A percentile compares a stretch with the other conserved stretches of the same genome.
These are phyloP conservation scores for Mimumesa dahlbomi DNA, from an alignment of 2,888 invertebrate species.

Conservation along the genomic window DNA sequence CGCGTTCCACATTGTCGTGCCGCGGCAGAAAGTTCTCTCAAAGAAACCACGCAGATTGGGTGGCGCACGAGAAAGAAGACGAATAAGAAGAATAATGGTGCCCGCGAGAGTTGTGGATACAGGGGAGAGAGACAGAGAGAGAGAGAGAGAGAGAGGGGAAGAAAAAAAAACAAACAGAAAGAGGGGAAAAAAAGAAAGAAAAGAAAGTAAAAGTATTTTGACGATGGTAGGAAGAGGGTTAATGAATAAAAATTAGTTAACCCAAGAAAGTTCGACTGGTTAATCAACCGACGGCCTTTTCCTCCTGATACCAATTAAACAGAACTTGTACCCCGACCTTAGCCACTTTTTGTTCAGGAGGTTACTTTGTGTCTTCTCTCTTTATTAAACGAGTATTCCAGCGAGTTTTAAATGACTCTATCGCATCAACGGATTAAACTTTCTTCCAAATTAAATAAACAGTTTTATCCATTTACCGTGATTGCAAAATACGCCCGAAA, in stretches of 20 bases:
- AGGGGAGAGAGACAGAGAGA: no score
- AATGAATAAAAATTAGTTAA: constrained; percentile 34
- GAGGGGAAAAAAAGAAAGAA: neutral
- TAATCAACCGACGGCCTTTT: constrained; percentile 16
- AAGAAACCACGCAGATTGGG: constrained; percentile 6
- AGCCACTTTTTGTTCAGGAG: neutral
- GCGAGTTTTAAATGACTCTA: neutral
- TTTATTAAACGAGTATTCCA: neutral
- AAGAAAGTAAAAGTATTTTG: neutral
- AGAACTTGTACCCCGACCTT: neutral
- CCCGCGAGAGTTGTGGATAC: no score
- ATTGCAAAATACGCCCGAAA: neutral
- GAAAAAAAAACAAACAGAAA: constrained; percentile 7
- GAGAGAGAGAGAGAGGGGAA: no score
- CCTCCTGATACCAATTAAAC: constrained; percentile 22
- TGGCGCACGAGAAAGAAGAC: neutral
- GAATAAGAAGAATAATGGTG: neutral
- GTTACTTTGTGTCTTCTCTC: neutral
- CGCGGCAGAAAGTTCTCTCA: constrained; percentile 10
- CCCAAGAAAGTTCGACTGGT: constrained; percentile 1
- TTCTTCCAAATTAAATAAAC: constrained; percentile 7
- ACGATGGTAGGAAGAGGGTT: neutral
- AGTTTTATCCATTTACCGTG: neutral
- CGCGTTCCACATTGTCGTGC: constrained; percentile 28
- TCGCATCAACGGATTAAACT: neutral